Evolutionary conservation across 2,797 vertebrate species (phyloP), one percentile per base, ranked within the genome.

Genomic region (Coregonus suidteri): DNA sequence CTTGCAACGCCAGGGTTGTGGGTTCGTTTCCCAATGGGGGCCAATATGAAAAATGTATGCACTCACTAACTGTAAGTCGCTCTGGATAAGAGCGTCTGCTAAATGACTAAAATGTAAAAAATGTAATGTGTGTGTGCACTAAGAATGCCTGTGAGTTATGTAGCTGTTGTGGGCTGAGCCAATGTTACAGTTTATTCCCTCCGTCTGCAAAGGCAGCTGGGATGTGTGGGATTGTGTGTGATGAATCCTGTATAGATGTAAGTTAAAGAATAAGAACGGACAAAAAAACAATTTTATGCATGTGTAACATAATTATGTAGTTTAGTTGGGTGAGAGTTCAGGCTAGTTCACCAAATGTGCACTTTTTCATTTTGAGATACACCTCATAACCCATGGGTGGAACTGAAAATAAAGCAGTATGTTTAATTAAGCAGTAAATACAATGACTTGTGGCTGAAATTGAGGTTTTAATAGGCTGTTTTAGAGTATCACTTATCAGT

Each of bases 331-430:
- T 71, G 67, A 74, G 71, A 72, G 59, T 84, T 56, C 73, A 78
- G 74, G 82, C 83, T 73, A 80, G 65, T 84, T 92, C 89, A 91
- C 89, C 90, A 86, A 87, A 90, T 87, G 90, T 92, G 91, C 89
- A 88, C 87, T 91, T 91, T 88, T 71, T 72, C 73, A 73, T 86
- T 25, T 86, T 83, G 52, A 83, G 53, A 74, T 35, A 72, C 71
- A 75, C 73, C 80, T 75, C 69, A 53, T 20, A 68, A 51, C 34
- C 11, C 25, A 52, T 35, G 52, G 59, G 76, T 67, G 68, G 51
- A 72, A 62, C 18, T 69, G 51, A 78, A 34, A 52, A 68, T 69
- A 54, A 47, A 41, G 15, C 20, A 14, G 52, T 41, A 70, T 18
- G 34, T 34, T 76, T 20, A 62, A 77, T 67, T 31, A 34, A 79